Evolutionary conservation across 2,797 vertebrate species (phyloP).

Genomic region (Thamnophis elegans): DNA sequence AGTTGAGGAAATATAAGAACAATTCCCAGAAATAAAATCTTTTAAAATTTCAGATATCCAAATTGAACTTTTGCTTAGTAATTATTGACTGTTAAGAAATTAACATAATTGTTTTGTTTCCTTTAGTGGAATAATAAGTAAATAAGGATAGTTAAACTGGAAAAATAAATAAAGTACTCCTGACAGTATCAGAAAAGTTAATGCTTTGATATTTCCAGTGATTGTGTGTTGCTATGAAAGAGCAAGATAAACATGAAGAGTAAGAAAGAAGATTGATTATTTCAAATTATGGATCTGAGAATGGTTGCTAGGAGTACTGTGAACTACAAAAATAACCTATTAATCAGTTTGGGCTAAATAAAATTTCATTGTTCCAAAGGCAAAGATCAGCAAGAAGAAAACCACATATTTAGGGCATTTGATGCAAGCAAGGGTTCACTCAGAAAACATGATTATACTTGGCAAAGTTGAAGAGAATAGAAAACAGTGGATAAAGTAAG

Average conservation of each 20-base stretch:
- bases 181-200: background rate
- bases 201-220: background rate
- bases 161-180: background rate
- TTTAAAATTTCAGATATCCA: background rate
- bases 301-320: background rate
- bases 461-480: background rate
- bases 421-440: background rate
- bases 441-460: background rate
- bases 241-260: background rate
- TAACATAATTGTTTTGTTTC: background rate
- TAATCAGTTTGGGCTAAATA: background rate
- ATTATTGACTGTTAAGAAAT: background rate
- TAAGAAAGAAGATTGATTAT: background rate
- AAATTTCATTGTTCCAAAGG: background rate
- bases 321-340: background rate
- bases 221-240: background rate
- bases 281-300: background rate
- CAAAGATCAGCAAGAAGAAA: background rate
- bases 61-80: background rate
- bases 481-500: background rate
- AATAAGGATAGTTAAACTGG: background rate
- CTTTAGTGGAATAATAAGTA: background rate
- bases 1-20: background rate
- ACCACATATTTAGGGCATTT: background rate
- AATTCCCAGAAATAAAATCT: conserved; percentile 8